These are phyloP conservation scores for Coptodon rendalli DNA, from an alignment of 2,113 vertebrate genomes.

Conservation along the genomic window DNA sequence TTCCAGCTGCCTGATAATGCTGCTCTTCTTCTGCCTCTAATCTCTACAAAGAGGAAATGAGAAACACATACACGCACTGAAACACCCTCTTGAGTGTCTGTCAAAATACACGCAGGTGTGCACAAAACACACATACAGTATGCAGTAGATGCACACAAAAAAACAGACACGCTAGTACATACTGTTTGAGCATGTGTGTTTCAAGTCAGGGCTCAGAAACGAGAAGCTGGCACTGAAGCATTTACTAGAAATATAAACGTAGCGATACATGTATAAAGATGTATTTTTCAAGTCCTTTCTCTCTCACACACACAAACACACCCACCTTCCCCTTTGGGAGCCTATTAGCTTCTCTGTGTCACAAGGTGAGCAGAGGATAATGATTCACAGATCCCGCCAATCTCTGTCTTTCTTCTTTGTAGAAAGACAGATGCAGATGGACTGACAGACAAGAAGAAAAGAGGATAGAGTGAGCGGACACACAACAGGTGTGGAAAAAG, in stretches of 20 bases:
- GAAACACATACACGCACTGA: slow-evolving; percentile 38
- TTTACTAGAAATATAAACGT: neutral
- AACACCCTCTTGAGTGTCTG: neutral
- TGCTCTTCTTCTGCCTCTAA: slow-evolving; percentile 54
- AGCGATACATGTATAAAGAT: neutral
- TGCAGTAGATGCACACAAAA: neutral
- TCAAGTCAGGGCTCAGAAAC: neutral
- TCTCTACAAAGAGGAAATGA: slow-evolving; percentile 62
- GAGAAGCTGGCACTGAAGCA: neutral
- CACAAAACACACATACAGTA: neutral
- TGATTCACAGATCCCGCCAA: slow-evolving; percentile 31
- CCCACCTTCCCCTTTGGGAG: slow-evolving; percentile 22
- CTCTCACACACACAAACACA: neutral
- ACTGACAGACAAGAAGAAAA: neutral
- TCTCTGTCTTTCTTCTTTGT: slow-evolving; percentile 12
- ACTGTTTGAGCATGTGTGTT: neutral
- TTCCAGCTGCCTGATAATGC: slow-evolving; percentile 61
- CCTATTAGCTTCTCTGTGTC: slow-evolving; percentile 38
- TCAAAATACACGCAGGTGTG: neutral
- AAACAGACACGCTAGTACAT: neutral
- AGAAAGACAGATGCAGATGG: slow-evolving; percentile 5
- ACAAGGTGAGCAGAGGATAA: slow-evolving; percentile 34
- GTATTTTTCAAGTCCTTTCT: neutral
- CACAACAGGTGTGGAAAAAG: slow-evolving; percentile 34
- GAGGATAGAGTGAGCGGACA: neutral